A percentile compares a stretch with the other conserved stretches of the same genome.
phyloP scores from a whole-genome alignment of 2,888 invertebrate genomes.

The Drosophila nr. medialis region DNA sequence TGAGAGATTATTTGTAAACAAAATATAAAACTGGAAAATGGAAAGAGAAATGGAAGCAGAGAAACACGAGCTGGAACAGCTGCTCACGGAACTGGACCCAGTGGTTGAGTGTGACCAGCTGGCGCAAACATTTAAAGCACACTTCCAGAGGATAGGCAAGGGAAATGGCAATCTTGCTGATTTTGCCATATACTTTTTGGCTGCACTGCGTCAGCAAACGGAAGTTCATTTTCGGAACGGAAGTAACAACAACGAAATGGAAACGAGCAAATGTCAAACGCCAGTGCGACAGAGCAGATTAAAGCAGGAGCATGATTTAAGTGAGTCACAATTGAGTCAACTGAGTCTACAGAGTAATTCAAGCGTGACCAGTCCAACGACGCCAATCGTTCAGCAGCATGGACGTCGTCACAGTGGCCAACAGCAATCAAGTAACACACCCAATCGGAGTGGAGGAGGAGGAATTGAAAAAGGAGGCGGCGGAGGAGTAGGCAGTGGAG shows the following conservation, averaged over 20 bases:
- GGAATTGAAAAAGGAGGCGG: constrained; percentile 8
- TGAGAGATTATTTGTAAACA: constrained; percentile 15
- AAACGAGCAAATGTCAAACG: constrained; percentile 70
- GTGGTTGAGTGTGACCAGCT: constrained; percentile 28
- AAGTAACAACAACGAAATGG: constrained; percentile 46
- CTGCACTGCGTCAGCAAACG: constrained; percentile 86
- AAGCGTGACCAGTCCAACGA: constrained; percentile 31
- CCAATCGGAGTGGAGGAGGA: constrained; percentile 53
- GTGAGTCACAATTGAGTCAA: constrained; percentile 45
- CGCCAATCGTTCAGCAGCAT: constrained; percentile 55
- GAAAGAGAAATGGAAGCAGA: constrained; percentile 36
- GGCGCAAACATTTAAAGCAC: constrained; percentile 50
- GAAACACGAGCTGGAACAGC: constrained; percentile 41
- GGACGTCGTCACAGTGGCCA: constrained; percentile 35
- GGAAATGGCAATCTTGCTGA: constrained; percentile 83
- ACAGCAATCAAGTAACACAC: constrained; percentile 62
- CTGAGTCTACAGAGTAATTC: constrained; percentile 47
- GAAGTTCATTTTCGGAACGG: constrained; percentile 84
- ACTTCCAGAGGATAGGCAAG: constrained; percentile 40
- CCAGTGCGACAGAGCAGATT: constrained; percentile 47
- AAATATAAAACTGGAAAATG: constrained; percentile 25
- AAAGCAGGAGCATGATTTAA: constrained; percentile 19
- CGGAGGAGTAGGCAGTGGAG: not conserved
- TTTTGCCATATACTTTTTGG: constrained; percentile 87
- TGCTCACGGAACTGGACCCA: constrained; percentile 48